These are phyloP conservation scores for Gallinago stenura DNA, from an alignment of 2,797 vertebrate genomes.

Conservation along the genomic window DNA sequence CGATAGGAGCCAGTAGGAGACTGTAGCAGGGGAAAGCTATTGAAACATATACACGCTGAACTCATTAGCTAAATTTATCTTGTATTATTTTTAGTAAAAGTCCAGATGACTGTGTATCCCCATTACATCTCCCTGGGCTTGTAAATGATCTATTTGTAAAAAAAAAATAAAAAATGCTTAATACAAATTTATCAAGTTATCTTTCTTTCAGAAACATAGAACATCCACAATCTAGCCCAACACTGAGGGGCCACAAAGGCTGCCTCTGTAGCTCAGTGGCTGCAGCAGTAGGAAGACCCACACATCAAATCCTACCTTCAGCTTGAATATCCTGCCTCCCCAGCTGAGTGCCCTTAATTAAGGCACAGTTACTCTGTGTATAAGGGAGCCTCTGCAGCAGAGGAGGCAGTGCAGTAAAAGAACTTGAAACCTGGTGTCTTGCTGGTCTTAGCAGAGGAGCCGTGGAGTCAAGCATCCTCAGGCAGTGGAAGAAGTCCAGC, in stretches of 20 bases:
- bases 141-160: background rate
- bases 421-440: background rate
- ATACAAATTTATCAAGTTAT: background rate
- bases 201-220: background rate
- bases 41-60: background rate
- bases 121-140: background rate
- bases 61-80: slow-evolving; percentile 43
- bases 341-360: background rate
- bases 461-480: background rate
- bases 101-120: slow-evolving; percentile 12
- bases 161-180: background rate
- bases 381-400: background rate
- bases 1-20: background rate
- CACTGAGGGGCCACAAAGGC: background rate
- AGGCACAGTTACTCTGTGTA: background rate
- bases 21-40: slow-evolving; percentile 1
- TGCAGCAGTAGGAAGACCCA: background rate
- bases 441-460: background rate
- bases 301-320: background rate
- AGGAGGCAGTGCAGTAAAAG: background rate
- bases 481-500: background rate
- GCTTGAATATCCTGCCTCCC: background rate
- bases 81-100: slow-evolving; percentile 37
- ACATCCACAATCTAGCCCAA: background rate
- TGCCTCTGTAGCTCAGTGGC: background rate